Base-by-base conservation (phyloP, 1,140 invertebrate genomes). In the Drosophila lacteicornis region DNA sequence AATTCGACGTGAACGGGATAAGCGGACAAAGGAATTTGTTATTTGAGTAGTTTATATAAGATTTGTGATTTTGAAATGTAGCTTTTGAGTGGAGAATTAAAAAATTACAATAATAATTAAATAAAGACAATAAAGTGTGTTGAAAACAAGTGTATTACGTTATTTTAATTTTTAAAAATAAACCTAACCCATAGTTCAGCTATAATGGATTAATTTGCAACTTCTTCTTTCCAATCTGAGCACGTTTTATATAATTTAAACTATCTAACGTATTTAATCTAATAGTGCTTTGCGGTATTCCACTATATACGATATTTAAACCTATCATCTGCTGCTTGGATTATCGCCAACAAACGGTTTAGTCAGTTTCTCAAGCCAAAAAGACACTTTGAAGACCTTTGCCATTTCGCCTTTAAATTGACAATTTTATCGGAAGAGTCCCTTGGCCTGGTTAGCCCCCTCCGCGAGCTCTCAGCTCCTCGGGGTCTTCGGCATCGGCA, bases 1-100 rank as follows among this genome's bases (percentile, higher is more conserved):
- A 61, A 69, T 69, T 82, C 80, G 82, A 70, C 69, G 75, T 43
- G 45, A 59, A 25, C 17, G 19, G 13, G 27, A 42, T 69, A 69
- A 51, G 38, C 19, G 66, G 66, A 50, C 38, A 51, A 22, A 27
- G 19, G 15, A 13, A n/a, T 40, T 25, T 25, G 25, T 61, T 33
- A 7, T 42, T 36, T 13, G 15, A 30, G 17, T 40, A 22, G 42
- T 22, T 42, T 12, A 17, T 9, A 25, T 57, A 15, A 15, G 33
- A 6, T 38, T 22, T 12, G 1, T 15, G 33, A 15, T 38, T 15
- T 19, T 19, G 0, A 13, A 53, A 19, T 45, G 17, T 11, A 17
- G 4, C 3, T 45, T 0, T 11, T 11, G 4, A 36, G 17, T 2
- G 9, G 9, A 11, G 9, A 11, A 42, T 2, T 6, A 17, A 3